Conservation (phyloP, 1,140 invertebrate genomes). For the Drosophila nasuta region DNA sequence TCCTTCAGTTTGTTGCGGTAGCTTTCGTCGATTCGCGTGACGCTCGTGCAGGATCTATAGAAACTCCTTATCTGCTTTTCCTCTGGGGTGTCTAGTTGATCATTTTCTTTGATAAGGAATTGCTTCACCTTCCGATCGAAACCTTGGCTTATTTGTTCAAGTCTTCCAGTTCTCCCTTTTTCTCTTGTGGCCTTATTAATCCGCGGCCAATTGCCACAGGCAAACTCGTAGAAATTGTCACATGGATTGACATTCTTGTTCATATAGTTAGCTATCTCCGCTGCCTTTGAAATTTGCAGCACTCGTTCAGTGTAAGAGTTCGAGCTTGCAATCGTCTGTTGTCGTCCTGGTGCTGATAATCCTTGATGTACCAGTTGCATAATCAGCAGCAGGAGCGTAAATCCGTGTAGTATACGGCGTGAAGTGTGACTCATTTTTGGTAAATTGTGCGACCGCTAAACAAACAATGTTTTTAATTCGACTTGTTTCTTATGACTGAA, state of each 20-base stretch:
- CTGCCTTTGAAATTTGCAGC: not conserved
- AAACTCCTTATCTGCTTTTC: constrained; percentile 53
- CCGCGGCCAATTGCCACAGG: constrained; percentile 86
- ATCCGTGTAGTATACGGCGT: too few species aligned
- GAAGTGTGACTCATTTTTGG: too few species aligned
- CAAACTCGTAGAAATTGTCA: constrained; percentile 87
- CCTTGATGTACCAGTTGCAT: too few species aligned
- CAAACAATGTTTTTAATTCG: not conserved
- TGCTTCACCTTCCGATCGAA: constrained; percentile 55
- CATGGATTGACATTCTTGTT: constrained; percentile 87
- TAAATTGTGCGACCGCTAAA: not conserved
- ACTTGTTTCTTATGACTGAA: too few species aligned
- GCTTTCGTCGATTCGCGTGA: constrained; percentile 12
- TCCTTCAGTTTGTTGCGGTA: constrained; percentile 29
- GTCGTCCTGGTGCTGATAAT: too few species aligned
- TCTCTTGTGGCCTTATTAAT: constrained; percentile 59
- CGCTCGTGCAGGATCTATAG: constrained; percentile 43
- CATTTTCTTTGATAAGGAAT: constrained; percentile 29
- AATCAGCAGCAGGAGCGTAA: too few species aligned
- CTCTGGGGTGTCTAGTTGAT: constrained; percentile 14
- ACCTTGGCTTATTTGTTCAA: constrained; percentile 59
- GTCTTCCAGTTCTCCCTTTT: constrained; percentile 57
- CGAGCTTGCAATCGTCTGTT: too few species aligned
- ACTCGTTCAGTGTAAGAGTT: constrained; percentile 2
- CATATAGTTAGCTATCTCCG: constrained; percentile 15